phyloP scores from a whole-genome alignment of 1,140 invertebrate species.

The Microvelia longipes region DNA sequence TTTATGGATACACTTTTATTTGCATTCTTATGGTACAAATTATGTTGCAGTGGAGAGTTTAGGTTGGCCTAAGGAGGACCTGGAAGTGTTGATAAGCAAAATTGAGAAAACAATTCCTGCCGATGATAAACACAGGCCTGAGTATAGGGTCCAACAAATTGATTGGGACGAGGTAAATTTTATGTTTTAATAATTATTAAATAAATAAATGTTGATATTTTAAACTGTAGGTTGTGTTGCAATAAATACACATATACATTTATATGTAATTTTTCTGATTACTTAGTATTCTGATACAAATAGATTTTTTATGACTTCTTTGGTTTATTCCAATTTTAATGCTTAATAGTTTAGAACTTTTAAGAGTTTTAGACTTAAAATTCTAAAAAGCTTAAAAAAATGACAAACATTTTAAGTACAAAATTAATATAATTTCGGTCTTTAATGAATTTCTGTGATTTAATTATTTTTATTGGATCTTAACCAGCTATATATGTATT shows the following conservation, averaged over 20 bases:
- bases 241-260: not conserved
- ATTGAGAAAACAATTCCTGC: constrained; percentile 6
- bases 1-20: too few species aligned
- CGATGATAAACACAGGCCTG: constrained; percentile 9
- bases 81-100: not conserved
- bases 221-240: not conserved
- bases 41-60: constrained; percentile 2
- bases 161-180: constrained; percentile 12
- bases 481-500: not conserved
- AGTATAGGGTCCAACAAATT: constrained; percentile 7
- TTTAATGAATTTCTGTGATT: not conserved
- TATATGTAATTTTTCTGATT: not conserved
- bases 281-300: not conserved
- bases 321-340: not conserved
- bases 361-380: not conserved
- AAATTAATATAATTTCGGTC: not conserved
- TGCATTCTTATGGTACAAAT: too few species aligned
- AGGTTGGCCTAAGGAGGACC: constrained; percentile 11
- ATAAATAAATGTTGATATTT: not conserved
- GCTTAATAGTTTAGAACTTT: not conserved
- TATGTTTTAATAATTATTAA: not conserved
- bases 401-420: not conserved
- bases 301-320: not conserved
- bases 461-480: not conserved
- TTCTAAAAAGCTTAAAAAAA: not conserved